Base-by-base conservation (phyloP, 2,888 invertebrate species). In the Laspeyria flexula region DNA sequence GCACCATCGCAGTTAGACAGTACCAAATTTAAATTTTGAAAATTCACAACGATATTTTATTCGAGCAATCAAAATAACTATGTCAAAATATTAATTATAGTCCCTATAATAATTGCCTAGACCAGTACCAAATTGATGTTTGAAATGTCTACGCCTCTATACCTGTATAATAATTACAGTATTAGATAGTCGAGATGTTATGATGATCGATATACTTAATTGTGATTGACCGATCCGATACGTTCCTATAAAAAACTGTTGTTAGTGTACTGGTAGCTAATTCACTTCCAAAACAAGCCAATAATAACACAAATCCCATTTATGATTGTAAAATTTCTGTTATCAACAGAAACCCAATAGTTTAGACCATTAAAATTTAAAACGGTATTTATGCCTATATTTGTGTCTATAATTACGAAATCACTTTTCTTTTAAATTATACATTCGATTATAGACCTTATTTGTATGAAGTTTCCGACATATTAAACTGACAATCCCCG, bases 381-480 rank as follows among this genome's bases (percentile, higher is more conserved):
- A 37, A 38, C 7, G 30, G 30, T 23, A 16, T 47, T 31, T 25
- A 37, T 21, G 13, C 4, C 3, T n/a, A n/a, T n/a, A n/a, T n/a
- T n/a, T n/a, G 7, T 1, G 5, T 23, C n/a, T 41, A 21, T 37
- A 37, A 38, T 43, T 47, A 23, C 35, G 30, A 47, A 47, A 43
- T 43, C 42, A 43, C 40, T 47, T 30, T 31, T 31, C 37, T 30
- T 31, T 42, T 5, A 27, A 21, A 27, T 5, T 12, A 21, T 31
- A 29, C 39, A 43, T 25, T 23, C 34, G 9, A 53, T 23, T 53
- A 34, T 40, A 12, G 1, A 35, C 43, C 29, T 53, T 53, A 47
- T 53, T 53, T 16, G 4, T 34, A 39, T 25, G 7, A 7, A 9
- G 5, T 29, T 46, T 25, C 11, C 1, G 21, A n/a, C 12, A 2